phyloP scores from a whole-genome alignment of 2,797 vertebrate genomes.

The Pangasius macronema region DNA sequence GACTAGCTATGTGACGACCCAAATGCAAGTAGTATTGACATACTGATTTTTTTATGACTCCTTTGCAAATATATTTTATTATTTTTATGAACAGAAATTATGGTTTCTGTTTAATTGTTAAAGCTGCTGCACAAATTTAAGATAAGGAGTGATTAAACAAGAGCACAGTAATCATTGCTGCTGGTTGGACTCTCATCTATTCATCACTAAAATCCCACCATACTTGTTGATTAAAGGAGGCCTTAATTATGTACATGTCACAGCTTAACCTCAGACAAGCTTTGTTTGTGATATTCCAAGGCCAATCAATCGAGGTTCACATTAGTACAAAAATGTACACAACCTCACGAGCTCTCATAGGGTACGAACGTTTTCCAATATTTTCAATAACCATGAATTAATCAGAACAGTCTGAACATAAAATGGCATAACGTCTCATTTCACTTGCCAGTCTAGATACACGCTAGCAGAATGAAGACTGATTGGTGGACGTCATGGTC shows the following conservation, averaged over 20 bases:
- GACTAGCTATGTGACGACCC: background rate
- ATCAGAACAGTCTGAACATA: background rate
- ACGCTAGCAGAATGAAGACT: background rate
- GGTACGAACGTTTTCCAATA: background rate
- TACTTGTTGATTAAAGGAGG: background rate
- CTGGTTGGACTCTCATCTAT: background rate
- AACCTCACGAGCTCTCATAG: background rate
- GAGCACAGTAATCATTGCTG: background rate
- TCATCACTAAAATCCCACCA: background rate
- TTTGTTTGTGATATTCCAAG: background rate
- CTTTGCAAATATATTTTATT: background rate
- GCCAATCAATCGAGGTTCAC: background rate
- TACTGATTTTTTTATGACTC: background rate
- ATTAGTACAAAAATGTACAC: background rate
- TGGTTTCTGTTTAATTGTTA: background rate
- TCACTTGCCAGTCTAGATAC: background rate
- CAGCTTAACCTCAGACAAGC: background rate
- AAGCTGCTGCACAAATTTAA: background rate
- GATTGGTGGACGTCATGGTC: background rate
- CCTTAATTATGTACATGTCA: background rate
- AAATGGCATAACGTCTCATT: background rate
- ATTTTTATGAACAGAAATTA: background rate
- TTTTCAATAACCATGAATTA: background rate
- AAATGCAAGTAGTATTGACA: background rate
- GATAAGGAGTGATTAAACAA: background rate